Percentiles rank a stretch among this genome's conserved stretches.
Conservation (phyloP, 35 echinoderm and acorn worm species). For the Holothuria glaberrima region DNA sequence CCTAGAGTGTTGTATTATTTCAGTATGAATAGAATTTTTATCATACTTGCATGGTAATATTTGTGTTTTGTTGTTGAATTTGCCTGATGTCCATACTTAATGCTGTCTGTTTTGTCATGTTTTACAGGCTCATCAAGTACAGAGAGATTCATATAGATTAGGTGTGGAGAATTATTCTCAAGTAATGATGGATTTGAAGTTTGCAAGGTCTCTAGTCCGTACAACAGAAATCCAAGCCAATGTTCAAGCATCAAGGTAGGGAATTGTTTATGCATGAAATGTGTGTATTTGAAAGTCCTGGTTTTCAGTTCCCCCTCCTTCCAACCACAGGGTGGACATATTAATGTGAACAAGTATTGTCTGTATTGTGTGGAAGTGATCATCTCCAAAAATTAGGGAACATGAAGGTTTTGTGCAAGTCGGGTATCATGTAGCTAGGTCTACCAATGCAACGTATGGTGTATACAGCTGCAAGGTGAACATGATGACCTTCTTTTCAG, state of each 20-base stretch:
- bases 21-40: too few species aligned
- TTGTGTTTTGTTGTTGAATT: neutral
- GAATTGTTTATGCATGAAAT: neutral
- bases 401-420: too few species aligned
- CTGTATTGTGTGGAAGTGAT: too few species aligned
- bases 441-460: too few species aligned
- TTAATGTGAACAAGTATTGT: too few species aligned
- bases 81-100: neutral
- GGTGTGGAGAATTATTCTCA: conserved; percentile 81
- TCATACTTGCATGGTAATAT: neutral
- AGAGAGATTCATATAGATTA: conserved; percentile 78
- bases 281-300: neutral
- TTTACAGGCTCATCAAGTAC: conserved; percentile 70
- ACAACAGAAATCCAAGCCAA: conserved; percentile 97
- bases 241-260: conserved; percentile 92
- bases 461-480: too few species aligned
- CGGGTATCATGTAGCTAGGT: too few species aligned
- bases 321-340: too few species aligned
- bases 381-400: too few species aligned
- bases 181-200: conserved; percentile 94
- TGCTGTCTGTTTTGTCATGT: neutral
- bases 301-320: neutral
- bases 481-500: too few species aligned
- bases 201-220: conserved; percentile 94
- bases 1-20: too few species aligned